A percentile compares a stretch with the other conserved stretches of the same genome.
These are phyloP conservation scores for Upupa epops DNA, from an alignment of 2,113 vertebrate species.

Conservation along the genomic window DNA sequence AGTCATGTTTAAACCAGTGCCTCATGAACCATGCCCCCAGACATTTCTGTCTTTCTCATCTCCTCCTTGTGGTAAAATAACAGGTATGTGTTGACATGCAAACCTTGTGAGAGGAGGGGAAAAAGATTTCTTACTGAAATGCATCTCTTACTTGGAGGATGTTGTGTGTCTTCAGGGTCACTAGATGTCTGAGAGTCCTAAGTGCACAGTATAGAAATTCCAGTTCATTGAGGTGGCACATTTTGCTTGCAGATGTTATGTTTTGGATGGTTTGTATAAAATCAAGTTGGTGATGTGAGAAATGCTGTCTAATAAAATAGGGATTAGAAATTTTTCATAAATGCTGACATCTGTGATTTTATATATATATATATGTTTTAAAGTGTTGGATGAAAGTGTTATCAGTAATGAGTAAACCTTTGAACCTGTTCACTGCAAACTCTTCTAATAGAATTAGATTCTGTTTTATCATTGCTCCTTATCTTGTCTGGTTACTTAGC, in stretches of 20 bases:
- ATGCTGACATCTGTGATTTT: neutral
- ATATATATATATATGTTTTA: neutral
- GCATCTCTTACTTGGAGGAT: neutral
- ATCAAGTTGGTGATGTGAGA: neutral
- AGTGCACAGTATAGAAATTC: neutral
- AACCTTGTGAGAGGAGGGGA: fast-evolving
- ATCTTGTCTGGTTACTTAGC: neutral
- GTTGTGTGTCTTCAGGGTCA: neutral
- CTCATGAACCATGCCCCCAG: neutral
- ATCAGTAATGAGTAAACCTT: neutral
- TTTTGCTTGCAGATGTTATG: neutral
- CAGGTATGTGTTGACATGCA: neutral
- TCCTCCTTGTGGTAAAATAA: neutral
- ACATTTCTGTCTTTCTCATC: neutral
- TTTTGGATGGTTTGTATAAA: neutral
- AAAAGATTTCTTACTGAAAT: neutral
- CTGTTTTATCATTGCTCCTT: neutral
- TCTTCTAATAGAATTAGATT: neutral
- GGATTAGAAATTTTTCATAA: neutral
- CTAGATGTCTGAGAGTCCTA: neutral
- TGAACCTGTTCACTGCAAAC: neutral
- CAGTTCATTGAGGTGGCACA: neutral
- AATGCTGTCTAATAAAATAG: neutral
- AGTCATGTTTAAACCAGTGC: neutral
- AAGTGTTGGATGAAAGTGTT: neutral